phyloP scores from a whole-genome alignment of 2,797 vertebrate species.

The Allobates femoralis region DNA sequence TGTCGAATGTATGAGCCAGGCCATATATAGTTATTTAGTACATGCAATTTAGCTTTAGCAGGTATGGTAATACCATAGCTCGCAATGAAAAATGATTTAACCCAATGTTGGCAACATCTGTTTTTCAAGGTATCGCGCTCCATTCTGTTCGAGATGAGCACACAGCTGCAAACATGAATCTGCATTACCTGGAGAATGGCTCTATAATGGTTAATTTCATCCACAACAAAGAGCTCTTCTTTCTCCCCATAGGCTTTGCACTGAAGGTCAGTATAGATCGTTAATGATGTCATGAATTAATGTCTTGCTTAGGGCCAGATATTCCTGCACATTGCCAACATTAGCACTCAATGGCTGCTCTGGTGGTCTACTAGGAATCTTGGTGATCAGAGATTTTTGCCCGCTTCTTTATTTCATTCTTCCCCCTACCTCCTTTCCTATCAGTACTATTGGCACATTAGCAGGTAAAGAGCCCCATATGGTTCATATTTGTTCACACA shows the following conservation, averaged over 20 bases:
- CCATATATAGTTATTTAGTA: too few species aligned
- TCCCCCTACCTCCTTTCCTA: neutral
- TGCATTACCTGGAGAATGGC: constrained; percentile 96
- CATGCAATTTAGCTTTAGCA: too few species aligned
- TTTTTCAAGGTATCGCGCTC: constrained; percentile 82
- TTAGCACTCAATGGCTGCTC: too few species aligned
- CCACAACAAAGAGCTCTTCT: constrained; percentile 93
- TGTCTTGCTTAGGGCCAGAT: too few species aligned
- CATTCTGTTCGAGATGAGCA: constrained; percentile 91
- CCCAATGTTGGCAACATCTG: neutral
- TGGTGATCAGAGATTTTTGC: neutral
- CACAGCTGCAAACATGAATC: constrained; percentile 92
- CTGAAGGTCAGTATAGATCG: constrained; percentile 83
- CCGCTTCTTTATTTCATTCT: neutral
- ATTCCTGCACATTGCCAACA: neutral
- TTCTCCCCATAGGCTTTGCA: constrained; percentile 91
- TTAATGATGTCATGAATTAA: neutral
- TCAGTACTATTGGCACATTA: too few species aligned
- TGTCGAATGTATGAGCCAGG: too few species aligned
- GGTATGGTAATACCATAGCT: too few species aligned
- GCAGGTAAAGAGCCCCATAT: too few species aligned
- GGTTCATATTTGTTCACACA: too few species aligned
- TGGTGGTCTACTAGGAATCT: neutral
- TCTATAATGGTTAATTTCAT: constrained; percentile 96
- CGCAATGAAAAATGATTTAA: neutral